Percentiles rank a stretch among this genome's conserved stretches.
These are phyloP conservation scores for Rafetus swinhoei DNA, from an alignment of 2,113 vertebrate species.

Conservation along the genomic window DNA sequence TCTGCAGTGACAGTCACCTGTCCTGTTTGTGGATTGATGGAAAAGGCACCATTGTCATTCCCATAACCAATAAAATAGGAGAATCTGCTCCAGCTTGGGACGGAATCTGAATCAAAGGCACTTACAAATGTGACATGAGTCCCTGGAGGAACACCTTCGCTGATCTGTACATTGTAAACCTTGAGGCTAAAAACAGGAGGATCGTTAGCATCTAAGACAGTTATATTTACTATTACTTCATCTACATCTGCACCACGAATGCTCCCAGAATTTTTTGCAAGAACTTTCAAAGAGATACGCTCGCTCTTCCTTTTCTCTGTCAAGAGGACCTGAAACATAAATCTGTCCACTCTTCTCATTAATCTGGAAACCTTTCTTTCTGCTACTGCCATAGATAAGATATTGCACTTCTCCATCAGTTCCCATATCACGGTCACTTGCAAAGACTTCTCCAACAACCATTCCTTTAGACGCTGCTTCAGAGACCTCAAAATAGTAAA, in stretches of 20 bases:
- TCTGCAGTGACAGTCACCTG: slow-evolving; percentile 93
- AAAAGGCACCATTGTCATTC: slow-evolving; percentile 88
- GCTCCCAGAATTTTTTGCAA: slow-evolving; percentile 94
- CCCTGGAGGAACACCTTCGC: slow-evolving; percentile 90
- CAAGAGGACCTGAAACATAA: slow-evolving; percentile 90
- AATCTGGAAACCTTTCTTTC: slow-evolving; percentile 93
- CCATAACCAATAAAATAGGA: slow-evolving; percentile 91
- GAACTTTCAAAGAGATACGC: slow-evolving; percentile 89
- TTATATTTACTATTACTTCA: slow-evolving; percentile 95
- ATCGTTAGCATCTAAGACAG: slow-evolving; percentile 95
- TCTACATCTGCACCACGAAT: slow-evolving; percentile 95
- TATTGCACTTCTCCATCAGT: slow-evolving; percentile 94
- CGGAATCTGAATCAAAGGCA: slow-evolving; percentile 95
- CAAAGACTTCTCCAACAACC: slow-evolving; percentile 94
- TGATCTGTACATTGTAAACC: slow-evolving; percentile 89
- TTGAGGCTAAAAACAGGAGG: slow-evolving; percentile 91
- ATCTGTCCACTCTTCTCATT: slow-evolving; percentile 91
- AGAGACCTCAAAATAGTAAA: slow-evolving; percentile 97
- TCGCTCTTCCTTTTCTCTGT: slow-evolving; percentile 96
- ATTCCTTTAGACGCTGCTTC: slow-evolving; percentile 92
- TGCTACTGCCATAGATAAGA: slow-evolving; percentile 92
- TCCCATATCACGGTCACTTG: slow-evolving; percentile 96
- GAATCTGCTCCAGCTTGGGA: slow-evolving; percentile 97
- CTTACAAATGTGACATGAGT: slow-evolving; percentile 95
- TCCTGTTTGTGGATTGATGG: slow-evolving; percentile 93